Conservation (phyloP, 1,140 invertebrate species). For the Drosophila sp. region DNA sequence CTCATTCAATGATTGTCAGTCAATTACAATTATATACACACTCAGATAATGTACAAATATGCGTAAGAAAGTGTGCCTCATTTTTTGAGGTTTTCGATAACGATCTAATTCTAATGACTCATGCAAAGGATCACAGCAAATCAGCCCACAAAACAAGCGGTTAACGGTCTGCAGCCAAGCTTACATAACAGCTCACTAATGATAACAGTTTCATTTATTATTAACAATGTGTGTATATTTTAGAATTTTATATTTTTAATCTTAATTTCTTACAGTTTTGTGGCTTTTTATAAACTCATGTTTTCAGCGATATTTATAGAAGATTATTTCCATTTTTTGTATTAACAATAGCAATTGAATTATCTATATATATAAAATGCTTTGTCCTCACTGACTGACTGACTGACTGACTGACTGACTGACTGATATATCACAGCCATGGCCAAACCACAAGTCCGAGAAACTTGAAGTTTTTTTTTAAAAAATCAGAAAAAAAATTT, state of each 20-base stretch:
- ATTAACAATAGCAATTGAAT: too few relatives aligned
- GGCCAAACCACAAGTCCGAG: too few relatives aligned
- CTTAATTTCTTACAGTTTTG: too few relatives aligned
- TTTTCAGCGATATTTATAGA: too few relatives aligned
- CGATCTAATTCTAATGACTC: conserved; percentile 41
- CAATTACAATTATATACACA: conserved; percentile 54
- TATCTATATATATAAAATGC: too few relatives aligned
- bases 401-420: too few relatives aligned
- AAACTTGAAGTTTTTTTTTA: too few relatives aligned
- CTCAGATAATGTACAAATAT: conserved; percentile 4
- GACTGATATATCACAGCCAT: too few relatives aligned
- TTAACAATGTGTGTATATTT: neutral
- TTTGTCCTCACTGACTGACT: too few relatives aligned
- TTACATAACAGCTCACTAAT: conserved; percentile 33
- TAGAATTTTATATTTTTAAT: too few relatives aligned
- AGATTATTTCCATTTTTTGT: neutral
- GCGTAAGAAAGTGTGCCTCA: conserved; percentile 23
- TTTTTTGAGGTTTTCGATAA: conserved; percentile 1
- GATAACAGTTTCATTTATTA: conserved; percentile 25
- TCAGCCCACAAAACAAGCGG: conserved; percentile 28
- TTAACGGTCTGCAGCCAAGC: neutral
- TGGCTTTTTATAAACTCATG: too few relatives aligned
- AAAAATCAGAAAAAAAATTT: too few relatives aligned
- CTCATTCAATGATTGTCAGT: conserved; percentile 56
- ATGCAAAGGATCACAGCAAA: conserved; percentile 11